phyloP scores from a whole-genome alignment of 92 coral and sea anemone genomes.

The Palythoa grandis region DNA sequence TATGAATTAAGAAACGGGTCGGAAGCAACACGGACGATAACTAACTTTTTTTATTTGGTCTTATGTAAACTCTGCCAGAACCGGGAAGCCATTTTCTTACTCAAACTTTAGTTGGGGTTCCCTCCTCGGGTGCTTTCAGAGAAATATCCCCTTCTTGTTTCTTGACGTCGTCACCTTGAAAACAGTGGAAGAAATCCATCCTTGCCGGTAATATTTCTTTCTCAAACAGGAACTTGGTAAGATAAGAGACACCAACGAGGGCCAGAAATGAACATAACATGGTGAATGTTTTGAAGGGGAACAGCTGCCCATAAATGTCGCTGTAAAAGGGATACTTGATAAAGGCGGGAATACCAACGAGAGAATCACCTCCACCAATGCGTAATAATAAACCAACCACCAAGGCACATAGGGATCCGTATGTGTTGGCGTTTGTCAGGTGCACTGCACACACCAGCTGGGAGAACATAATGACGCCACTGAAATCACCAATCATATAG shows the following conservation, averaged over 20 bases:
- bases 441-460: conserved; percentile 70
- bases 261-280: conserved; percentile 21
- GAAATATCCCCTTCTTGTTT: background rate
- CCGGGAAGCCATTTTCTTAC: background rate
- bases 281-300: conserved; percentile 56
- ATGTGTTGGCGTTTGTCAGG: conserved; percentile 48
- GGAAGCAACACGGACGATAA: background rate
- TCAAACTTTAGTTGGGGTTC: background rate
- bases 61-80: background rate
- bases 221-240: conserved; percentile 37
- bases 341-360: conserved; percentile 48
- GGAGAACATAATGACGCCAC: conserved; percentile 80
- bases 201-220: conserved; percentile 32
- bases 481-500: conserved; percentile 76
- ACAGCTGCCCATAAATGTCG: conserved; percentile 55
- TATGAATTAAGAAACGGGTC: no score
- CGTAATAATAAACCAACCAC: conserved; percentile 50
- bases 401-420: conserved; percentile 52
- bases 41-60: background rate
- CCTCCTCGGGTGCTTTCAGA: background rate
- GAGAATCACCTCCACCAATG: conserved; percentile 51
- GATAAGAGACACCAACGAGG: conserved; percentile 44
- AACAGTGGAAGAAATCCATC: conserved; percentile 47
- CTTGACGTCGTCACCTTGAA: conserved; percentile 1
- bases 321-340: conserved; percentile 66